Base-by-base conservation (phyloP, 2,888 invertebrate species). In the Chymomyza procnemis region DNA sequence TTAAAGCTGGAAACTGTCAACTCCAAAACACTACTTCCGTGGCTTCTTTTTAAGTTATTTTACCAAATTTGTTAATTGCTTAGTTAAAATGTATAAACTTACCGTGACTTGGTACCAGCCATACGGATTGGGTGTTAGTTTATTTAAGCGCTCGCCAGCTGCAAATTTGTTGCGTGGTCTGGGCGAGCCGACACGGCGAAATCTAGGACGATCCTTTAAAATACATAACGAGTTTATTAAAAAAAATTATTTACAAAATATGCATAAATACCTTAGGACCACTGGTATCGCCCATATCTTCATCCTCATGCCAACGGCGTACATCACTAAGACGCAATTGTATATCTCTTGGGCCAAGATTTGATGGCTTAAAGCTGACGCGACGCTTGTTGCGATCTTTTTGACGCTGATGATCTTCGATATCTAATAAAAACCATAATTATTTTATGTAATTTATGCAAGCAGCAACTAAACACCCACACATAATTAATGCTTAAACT, bases 41-140 rank as follows among this genome's bases (percentile, higher is more conserved):
- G n/a, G n/a, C n/a, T n/a, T n/a, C n/a, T n/a, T n/a, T n/a, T n/a
- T n/a, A n/a, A n/a, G n/a, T n/a, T n/a, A n/a, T n/a, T n/a, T n/a
- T n/a, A n/a, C n/a, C n/a, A n/a, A n/a, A n/a, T n/a, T n/a, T n/a
- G n/a, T n/a, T n/a, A 3, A 4, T 4, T 26, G 4, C 26, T 26
- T 26, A 26, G 26, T 26, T 3, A 26, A n/a, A n/a, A n/a, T n/a
- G n/a, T n/a, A n/a, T n/a, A 4, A 54, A 89, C 90, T 89, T 76
- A 91, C 91, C 78, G 93, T 92, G 8, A 96, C 92, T 91, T 94
- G 94, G 88, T 95, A 96, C 95, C 95, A 96, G 61, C 93, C 94
- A 21, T 93, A 90, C 5, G 92, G 88, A 47, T 83, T 92, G 90
- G 76, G 82, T 5, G 82, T 65, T 9, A 90, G 70, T 71, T 88